Percentiles rank a stretch among this genome's conserved stretches.
Evolutionary conservation across 2,888 invertebrate genomes (phyloP).

Genomic region (Saturnia pavonia): DNA sequence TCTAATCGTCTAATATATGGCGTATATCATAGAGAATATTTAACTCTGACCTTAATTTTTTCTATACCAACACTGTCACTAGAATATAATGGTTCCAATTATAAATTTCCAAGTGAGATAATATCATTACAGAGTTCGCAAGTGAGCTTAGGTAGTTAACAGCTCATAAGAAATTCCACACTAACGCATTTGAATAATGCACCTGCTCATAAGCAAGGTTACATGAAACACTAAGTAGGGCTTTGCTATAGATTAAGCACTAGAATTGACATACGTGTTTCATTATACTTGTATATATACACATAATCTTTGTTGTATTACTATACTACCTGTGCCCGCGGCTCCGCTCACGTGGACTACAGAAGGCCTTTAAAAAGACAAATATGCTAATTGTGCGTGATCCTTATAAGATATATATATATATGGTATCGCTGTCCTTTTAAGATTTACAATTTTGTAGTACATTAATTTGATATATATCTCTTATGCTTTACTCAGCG

Average conservation of each 20-base stretch:
- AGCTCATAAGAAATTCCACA: conserved; percentile 37
- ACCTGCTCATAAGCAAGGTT: conserved; percentile 33
- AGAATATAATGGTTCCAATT: background rate
- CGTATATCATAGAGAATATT: background rate
- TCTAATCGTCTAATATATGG: too few species aligned
- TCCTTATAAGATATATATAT: too few species aligned
- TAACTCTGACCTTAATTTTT: background rate
- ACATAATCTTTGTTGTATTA: too few species aligned
- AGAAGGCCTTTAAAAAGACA: too few species aligned
- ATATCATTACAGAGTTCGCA: conserved; percentile 33
- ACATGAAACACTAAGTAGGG: conserved; percentile 25
- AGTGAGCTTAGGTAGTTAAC: conserved; percentile 25
- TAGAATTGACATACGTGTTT: background rate
- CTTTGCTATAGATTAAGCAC: conserved; percentile 9
- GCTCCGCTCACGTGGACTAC: too few species aligned
- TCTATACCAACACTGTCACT: background rate
- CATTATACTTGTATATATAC: too few species aligned
- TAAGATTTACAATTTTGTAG: too few species aligned
- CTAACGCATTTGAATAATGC: conserved; percentile 37
- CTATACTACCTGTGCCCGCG: too few species aligned
- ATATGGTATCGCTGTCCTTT: too few species aligned
- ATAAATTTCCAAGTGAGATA: conserved; percentile 23
- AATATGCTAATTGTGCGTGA: too few species aligned
- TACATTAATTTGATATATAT: too few species aligned
- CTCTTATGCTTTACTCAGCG: too few species aligned